phyloP scores from a whole-genome alignment of 2,797 vertebrate genomes.

The Sylvilagus floridanus region DNA sequence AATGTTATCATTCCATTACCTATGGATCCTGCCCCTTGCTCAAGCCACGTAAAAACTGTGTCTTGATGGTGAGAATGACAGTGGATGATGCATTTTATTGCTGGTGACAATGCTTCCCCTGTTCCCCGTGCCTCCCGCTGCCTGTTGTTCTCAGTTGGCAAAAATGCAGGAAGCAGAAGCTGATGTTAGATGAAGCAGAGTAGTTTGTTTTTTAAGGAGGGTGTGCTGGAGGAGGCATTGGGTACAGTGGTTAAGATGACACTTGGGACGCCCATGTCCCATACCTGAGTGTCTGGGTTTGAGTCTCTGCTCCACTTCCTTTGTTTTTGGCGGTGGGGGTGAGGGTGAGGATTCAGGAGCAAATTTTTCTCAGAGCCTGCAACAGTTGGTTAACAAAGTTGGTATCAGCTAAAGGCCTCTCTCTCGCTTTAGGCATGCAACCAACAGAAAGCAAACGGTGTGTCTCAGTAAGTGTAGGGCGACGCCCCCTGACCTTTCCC shows the following conservation, averaged over 20 bases:
- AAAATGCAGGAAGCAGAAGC: neutral
- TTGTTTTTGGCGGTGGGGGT: neutral
- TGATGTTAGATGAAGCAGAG: neutral
- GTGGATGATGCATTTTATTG: neutral
- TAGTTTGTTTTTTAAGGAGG: neutral
- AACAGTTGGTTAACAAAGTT: neutral
- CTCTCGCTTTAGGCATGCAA: neutral
- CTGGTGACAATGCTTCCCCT: neutral
- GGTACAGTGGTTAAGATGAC: too few relatives aligned
- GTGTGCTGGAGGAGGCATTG: too few relatives aligned
- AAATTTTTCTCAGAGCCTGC: slow-evolving; percentile 65
- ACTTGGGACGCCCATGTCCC: too few relatives aligned
- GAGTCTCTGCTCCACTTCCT: too few relatives aligned
- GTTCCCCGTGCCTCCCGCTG: neutral
- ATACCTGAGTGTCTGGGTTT: too few relatives aligned
- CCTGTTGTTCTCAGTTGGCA: neutral
- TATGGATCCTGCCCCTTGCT: neutral
- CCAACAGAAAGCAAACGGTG: neutral
- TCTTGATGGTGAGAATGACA: neutral
- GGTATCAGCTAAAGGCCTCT: too few relatives aligned
- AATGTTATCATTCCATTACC: neutral
- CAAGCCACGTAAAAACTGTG: neutral
- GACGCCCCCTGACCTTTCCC: neutral
- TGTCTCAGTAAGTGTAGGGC: neutral
- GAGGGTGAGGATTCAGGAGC: neutral